Conservation (phyloP, 2,888 invertebrate genomes). For the Eristalis pertinax region DNA sequence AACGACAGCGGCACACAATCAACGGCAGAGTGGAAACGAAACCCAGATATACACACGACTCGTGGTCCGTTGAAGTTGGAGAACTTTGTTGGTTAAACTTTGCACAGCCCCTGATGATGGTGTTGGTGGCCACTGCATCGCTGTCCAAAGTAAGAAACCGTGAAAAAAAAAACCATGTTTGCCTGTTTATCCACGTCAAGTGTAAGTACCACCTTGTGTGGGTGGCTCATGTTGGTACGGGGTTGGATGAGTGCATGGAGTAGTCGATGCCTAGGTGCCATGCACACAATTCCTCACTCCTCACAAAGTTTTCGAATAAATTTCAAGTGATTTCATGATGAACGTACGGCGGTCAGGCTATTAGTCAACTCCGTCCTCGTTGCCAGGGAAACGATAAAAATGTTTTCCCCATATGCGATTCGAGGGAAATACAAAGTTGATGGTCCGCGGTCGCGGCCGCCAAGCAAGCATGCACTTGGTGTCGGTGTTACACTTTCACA, state of each 20-base stretch:
- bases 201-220: conserved; percentile 1
- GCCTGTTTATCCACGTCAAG: conserved; percentile 12
- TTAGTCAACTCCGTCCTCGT: conserved; percentile 27
- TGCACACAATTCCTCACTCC: neutral
- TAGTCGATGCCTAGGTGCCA: neutral
- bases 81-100: neutral
- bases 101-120: neutral
- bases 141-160: neutral
- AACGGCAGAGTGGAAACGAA: neutral
- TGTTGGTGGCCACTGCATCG: neutral
- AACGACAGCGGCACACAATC: conserved; percentile 1
- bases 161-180: neutral
- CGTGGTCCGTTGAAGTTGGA: neutral
- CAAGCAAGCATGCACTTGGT: conserved; percentile 9
- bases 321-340: conserved; percentile 17
- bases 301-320: neutral
- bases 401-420: neutral
- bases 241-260: neutral
- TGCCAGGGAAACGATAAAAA: conserved; percentile 40
- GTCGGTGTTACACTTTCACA: conserved; percentile 23
- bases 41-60: neutral
- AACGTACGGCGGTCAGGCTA: conserved; percentile 1
- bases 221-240: conserved; percentile 1
- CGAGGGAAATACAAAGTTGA: too few species aligned
- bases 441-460: neutral